phyloP scores from a whole-genome alignment of 1,140 invertebrate genomes.

The Ostrea denselamellosa region DNA sequence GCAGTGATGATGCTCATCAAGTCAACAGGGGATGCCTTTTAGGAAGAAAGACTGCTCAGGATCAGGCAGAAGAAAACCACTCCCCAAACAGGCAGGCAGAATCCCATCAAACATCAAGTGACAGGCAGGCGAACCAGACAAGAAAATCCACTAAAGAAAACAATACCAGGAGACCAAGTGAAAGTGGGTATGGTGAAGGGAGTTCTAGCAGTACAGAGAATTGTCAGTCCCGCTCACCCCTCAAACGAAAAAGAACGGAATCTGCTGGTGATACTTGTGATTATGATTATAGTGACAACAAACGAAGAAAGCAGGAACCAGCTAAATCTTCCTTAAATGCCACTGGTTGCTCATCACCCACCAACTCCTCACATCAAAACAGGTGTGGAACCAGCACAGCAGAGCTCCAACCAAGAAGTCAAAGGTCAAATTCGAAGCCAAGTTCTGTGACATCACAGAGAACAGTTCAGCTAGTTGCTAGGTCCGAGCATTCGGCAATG shows the following conservation, averaged over 20 bases:
- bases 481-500: neutral
- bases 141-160: neutral
- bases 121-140: neutral
- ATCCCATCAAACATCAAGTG: neutral
- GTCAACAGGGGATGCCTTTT: neutral
- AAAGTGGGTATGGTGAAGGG: neutral
- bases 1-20: neutral
- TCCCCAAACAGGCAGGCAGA: neutral
- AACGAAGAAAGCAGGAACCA: constrained; percentile 1
- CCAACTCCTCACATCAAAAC: neutral
- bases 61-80: neutral
- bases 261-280: neutral
- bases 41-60: neutral
- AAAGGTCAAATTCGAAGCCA: neutral
- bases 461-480: neutral
- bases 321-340: neutral
- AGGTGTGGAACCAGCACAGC: neutral
- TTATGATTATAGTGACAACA: neutral
- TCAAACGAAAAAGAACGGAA: constrained; percentile 17
- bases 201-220: constrained; percentile 13
- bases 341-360: neutral
- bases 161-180: neutral
- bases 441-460: constrained; percentile 5
- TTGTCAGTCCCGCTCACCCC: neutral
- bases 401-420: neutral